Evolutionary conservation across 2,113 vertebrate genomes (phyloP), one percentile per base, ranked within the genome.

Genomic region (Nymphicus hollandicus): DNA sequence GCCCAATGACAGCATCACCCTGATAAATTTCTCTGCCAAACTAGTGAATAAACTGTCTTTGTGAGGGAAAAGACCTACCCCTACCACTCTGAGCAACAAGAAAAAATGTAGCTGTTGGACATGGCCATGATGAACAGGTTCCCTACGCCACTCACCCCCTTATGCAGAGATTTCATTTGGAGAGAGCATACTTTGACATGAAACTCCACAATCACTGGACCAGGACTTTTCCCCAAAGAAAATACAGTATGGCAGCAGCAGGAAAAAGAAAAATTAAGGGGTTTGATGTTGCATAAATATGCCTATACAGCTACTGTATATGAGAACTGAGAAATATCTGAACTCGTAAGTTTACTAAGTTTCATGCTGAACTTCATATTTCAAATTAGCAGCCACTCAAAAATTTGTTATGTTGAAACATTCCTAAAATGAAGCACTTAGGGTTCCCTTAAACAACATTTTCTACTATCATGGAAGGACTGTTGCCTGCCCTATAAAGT

Each of bases 41-140:
- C n/a, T 60, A 70, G 70, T 2, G 5, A 86, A 44, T 28, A 58
- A 63, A 58, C 11, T 8, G 24, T 33, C 8, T 4, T 3, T 13
- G 14, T 13, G 29, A 83, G 49, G 8, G 44, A 70, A 52, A 76
- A 70, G 37, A 46, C 12, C 44, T 69, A 19, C 11, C 17, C 19
- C 17, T 52, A 9, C 33, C 29, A 58, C 7, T 10, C 37, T 17
- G 20, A 89, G 33, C 25, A 91, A 44, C 7, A 18, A 58, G 49
- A 69, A 63, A 47, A 58, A 18, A 11, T 23, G 19, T 13, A 43
- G 23, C 53, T 72, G 58, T 20, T 29, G 46, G 76, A 60, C 0
- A 0, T 1, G 3, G 29, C 11, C 2, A 3, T 2, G 13, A 41
- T 2, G 1, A 65, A 65, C 41, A 53, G 25, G 11, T 53, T 70